Base-by-base conservation (phyloP, 2,888 invertebrate genomes). In the Anoncus sp. region DNA sequence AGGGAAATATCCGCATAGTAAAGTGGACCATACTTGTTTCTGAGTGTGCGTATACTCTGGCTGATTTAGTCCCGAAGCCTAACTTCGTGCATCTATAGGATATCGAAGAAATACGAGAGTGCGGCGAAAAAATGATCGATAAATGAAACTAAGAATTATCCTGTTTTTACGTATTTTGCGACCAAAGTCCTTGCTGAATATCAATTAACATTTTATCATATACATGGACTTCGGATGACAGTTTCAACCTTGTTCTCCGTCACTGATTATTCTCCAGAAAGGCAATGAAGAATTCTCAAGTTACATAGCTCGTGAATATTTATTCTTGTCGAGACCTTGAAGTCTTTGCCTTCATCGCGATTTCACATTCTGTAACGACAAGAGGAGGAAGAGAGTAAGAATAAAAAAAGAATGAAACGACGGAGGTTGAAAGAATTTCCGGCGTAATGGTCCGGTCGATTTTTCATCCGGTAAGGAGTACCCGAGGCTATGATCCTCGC, bases 391-490 rank as follows among this genome's bases (percentile, higher is more conserved):
- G n/a, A 62, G 10, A 45, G 3, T 22, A 51, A 35, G 35, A 31
- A 65, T 35, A 31, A 38, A 53, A 63, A 38, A 57, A 35, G 9
- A 47, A 35, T 9, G 9, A 63, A 9, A 22, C 31, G 63, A 63
- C 60, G 45, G 24, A 73, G 62, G 49, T 73, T 55, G 57, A 59
- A 72, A 43, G 49, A 72, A 77, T 69, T 35, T 73, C 63, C 67
- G 43, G 31, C 63, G 47, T 77, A 72, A 76, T 67, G 71, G 67
- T 72, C 57, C 43, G 38, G 43, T 47, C 72, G 63, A 65, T 74
- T 77, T 77, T 73, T 74, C 73, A 60, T 75, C 63, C 43, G 53
- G 40, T 45, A 76, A 71, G 53, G 63, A 70, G 57, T 31, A 78
- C 77, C 60, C 38, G 59, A 31, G 65, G 73, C 74, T 55, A 51